These are phyloP conservation scores for Chelonus insularis DNA, from an alignment of 1,140 invertebrate species.

Conservation along the genomic window DNA sequence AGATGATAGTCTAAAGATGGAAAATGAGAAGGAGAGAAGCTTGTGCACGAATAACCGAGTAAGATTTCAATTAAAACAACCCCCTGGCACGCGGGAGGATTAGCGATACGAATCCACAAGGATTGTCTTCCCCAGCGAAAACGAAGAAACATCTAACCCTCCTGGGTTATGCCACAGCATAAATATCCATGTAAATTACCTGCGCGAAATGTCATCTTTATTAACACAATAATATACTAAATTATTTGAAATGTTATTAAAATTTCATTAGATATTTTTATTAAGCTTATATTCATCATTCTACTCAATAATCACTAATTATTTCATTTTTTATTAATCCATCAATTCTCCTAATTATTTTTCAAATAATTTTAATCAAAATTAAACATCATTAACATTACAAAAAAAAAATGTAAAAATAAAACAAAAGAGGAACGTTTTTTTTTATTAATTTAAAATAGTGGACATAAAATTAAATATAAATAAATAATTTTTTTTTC, in stretches of 20 bases:
- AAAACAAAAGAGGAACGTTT: too few species aligned
- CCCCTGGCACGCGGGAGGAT: slow-evolving; percentile 54
- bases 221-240: slow-evolving; percentile 47
- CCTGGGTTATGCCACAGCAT: slow-evolving; percentile 59
- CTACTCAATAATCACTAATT: too few species aligned
- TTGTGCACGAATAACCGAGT: slow-evolving; percentile 45
- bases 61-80: slow-evolving; percentile 63
- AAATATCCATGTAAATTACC: slow-evolving; percentile 62
- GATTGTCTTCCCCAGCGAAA: slow-evolving; percentile 14
- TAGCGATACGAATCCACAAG: slow-evolving; percentile 57
- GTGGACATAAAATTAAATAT: too few species aligned
- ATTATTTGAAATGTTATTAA: slow-evolving; percentile 30
- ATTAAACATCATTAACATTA: neutral
- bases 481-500: too few species aligned
- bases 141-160: slow-evolving; percentile 34
- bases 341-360: too few species aligned
- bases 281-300: too few species aligned
- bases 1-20: slow-evolving; percentile 2
- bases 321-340: too few species aligned
- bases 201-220: slow-evolving; percentile 40
- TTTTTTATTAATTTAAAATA: too few species aligned
- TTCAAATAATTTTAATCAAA: neutral
- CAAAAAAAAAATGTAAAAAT: too few species aligned
- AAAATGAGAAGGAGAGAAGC: slow-evolving; percentile 1
- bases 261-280: too few species aligned